Evolutionary conservation across 2,113 vertebrate species (phyloP).

Genomic region (Cyphomyrus plagiostoma): DNA sequence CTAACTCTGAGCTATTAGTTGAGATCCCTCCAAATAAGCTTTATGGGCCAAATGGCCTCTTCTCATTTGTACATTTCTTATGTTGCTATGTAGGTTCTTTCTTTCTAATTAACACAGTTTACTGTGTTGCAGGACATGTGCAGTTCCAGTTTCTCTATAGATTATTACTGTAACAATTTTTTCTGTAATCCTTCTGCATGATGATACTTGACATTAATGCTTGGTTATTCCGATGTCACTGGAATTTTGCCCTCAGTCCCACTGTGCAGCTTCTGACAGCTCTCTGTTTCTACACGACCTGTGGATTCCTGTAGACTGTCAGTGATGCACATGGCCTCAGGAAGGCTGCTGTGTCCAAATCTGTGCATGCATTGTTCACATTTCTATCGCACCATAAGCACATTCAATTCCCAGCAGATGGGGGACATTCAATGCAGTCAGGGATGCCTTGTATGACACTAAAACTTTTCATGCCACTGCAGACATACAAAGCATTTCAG

Average conservation of each 20-base stretch:
- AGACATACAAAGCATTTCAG: not conserved
- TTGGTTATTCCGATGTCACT: not conserved
- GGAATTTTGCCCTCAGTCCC: not conserved
- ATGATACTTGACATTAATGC: not conserved
- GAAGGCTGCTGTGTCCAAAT: not conserved
- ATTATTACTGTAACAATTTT: not conserved
- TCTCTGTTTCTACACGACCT: not conserved
- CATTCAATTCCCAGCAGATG: not conserved
- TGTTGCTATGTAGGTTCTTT: not conserved
- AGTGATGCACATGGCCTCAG: not conserved
- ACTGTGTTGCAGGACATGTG: not conserved
- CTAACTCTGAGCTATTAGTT: no score
- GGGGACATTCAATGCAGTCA: not conserved
- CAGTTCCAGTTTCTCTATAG: not conserved
- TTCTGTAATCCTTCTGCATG: not conserved
- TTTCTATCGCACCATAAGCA: not conserved
- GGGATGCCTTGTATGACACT: not conserved
- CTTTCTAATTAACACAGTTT: not conserved
- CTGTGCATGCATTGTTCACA: not conserved
- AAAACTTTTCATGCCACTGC: not conserved
- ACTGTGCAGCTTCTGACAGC: not conserved
- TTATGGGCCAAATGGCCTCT: no score
- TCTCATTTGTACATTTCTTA: no score
- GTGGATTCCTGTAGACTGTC: not conserved
- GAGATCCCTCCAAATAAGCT: no score